phyloP scores from a whole-genome alignment of 2,113 vertebrate species.

The Myotis davidii region DNA sequence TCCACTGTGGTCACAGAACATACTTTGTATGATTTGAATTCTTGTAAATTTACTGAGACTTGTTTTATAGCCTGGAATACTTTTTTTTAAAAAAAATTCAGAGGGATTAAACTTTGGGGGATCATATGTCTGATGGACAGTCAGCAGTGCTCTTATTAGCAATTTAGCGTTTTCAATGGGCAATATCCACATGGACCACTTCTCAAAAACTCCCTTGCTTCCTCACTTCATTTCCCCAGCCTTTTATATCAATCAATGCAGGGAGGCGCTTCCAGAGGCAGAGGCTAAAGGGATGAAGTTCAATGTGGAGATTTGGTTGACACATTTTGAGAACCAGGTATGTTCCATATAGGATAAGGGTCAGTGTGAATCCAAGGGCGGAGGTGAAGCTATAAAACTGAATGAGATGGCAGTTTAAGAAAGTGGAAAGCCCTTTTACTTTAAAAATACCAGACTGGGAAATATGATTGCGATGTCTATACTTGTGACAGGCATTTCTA shows the following conservation, averaged over 20 bases:
- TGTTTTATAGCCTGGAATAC: neutral
- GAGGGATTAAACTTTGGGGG: neutral
- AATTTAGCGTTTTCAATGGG: neutral
- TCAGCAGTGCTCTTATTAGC: neutral
- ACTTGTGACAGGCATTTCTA: neutral
- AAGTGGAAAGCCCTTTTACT: neutral
- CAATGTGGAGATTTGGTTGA: neutral
- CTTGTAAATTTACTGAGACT: constrained; percentile 33
- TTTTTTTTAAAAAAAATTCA: constrained; percentile 10
- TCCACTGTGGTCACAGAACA: neutral
- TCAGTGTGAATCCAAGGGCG: neutral
- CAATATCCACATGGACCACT: neutral
- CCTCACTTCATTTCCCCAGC: neutral
- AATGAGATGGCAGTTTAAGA: neutral
- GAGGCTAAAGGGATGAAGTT: neutral
- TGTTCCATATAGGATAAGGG: neutral
- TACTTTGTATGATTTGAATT: neutral
- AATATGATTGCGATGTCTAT: neutral
- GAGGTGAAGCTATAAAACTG: neutral
- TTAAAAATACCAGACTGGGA: neutral
- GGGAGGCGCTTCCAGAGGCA: neutral
- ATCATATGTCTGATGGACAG: neutral
- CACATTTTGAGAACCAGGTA: neutral
- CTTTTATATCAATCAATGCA: neutral
- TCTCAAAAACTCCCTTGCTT: neutral